Evolutionary conservation across 1,140 invertebrate genomes (phyloP).

Genomic region (Anagrus nilaparvatae): DNA sequence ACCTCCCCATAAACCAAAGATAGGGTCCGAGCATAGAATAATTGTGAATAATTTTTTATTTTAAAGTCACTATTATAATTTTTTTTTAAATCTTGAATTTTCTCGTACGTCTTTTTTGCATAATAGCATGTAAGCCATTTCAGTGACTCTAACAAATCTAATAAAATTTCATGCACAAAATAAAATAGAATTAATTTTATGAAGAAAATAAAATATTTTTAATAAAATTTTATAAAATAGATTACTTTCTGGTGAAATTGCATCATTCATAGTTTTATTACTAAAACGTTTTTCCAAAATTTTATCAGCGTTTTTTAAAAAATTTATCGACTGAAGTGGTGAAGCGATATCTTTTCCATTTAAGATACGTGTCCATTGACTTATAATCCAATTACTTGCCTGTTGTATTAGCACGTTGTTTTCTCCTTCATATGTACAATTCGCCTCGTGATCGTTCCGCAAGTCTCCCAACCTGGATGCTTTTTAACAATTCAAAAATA

Average conservation of each 20-base stretch:
- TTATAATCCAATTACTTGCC: constrained; percentile 80
- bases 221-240: too few species aligned
- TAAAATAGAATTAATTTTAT: too few species aligned
- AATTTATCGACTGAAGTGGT: constrained; percentile 53
- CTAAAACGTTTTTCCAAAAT: constrained; percentile 46
- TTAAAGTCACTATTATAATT: constrained; percentile 57
- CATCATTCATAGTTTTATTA: constrained; percentile 34
- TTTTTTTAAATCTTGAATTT: constrained; percentile 46
- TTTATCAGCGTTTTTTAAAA: constrained; percentile 43
- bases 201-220: too few species aligned
- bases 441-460: constrained; percentile 81
- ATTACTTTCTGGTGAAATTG: constrained; percentile 48
- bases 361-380: constrained; percentile 47
- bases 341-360: constrained; percentile 40
- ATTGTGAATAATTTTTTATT: constrained; percentile 71
- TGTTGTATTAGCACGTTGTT: constrained; percentile 93
- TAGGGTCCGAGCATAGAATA: constrained; percentile 66
- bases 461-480: constrained; percentile 74
- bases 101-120: constrained; percentile 55
- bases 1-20: constrained; percentile 68
- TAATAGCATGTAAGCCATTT: constrained; percentile 79
- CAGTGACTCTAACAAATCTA: constrained; percentile 63
- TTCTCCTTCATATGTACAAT: constrained; percentile 92
- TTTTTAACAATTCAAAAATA: too few species aligned
- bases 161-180: too few species aligned